A percentile compares a stretch with the other conserved stretches of the same genome.
Conservation (phyloP, 2,888 invertebrate genomes). For the Metallyticus violacea region DNA sequence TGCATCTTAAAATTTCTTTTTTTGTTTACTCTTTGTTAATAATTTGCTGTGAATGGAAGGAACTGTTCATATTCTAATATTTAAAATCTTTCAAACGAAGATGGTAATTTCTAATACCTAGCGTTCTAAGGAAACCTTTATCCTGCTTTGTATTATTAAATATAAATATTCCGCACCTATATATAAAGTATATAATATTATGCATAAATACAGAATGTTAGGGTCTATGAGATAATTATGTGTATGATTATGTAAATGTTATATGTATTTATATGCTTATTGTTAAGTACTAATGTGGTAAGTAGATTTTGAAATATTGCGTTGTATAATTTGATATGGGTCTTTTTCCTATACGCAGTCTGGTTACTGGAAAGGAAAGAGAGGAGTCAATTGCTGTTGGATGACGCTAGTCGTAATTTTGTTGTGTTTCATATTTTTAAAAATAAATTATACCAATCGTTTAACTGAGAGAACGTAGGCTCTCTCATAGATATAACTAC, state of each 20-base stretch:
- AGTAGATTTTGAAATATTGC: background rate
- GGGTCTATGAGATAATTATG: background rate
- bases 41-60: slow-evolving; percentile 21
- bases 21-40: background rate
- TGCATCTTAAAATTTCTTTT: background rate
- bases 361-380: background rate
- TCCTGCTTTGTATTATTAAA: slow-evolving; percentile 19
- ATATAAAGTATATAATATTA: slow-evolving; percentile 3
- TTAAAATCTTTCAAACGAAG: slow-evolving; percentile 16
- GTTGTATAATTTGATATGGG: slow-evolving; percentile 2
- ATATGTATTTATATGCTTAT: slow-evolving; percentile 17
- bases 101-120: slow-evolving; percentile 17
- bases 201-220: slow-evolving; percentile 3
- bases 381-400: background rate
- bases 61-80: slow-evolving; percentile 33
- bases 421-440: background rate
- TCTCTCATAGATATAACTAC: no score
- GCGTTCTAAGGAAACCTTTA: slow-evolving; percentile 12
- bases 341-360: background rate
- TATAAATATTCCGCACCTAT: slow-evolving; percentile 3
- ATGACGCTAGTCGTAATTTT: background rate
- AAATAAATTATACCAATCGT: no score
- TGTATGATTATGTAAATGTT: slow-evolving; percentile 20
- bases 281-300: background rate
- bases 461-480: no score